These are phyloP conservation scores for Chloromyia formosa DNA, from an alignment of 2,888 invertebrate genomes.

Conservation along the genomic window DNA sequence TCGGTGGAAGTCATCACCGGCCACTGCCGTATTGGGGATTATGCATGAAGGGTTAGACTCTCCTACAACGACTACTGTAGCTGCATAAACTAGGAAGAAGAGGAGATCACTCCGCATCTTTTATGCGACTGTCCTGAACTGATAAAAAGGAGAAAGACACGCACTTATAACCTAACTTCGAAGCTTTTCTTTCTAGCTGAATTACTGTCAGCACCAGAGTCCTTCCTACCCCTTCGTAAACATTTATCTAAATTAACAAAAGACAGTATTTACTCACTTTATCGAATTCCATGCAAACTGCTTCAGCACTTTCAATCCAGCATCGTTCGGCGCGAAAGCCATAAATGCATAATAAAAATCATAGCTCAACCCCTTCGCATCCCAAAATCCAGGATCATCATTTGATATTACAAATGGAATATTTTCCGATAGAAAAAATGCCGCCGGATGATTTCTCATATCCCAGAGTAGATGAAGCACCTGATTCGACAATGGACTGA, in stretches of 20 bases:
- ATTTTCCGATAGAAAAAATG: conserved; percentile 66
- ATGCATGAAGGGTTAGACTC: too few species aligned
- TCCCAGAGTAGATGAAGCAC: conserved; percentile 68
- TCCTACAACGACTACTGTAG: too few species aligned
- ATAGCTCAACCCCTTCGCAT: conserved; percentile 69
- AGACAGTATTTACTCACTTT: conserved; percentile 59
- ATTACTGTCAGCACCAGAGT: too few species aligned
- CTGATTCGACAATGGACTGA: conserved; percentile 63
- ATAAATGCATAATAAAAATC: conserved; percentile 75
- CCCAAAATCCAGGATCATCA: conserved; percentile 75
- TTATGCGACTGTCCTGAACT: too few species aligned
- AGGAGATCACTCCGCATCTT: too few species aligned
- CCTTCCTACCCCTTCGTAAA: too few species aligned
- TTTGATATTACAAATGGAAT: conserved; percentile 71
- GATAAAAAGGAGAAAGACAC: neutral
- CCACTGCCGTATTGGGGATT: too few species aligned
- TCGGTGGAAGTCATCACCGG: neutral
- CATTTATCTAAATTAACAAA: too few species aligned
- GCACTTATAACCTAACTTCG: neutral
- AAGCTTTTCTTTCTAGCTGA: too few species aligned
- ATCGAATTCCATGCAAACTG: conserved; percentile 72
- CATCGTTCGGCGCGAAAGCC: conserved; percentile 69
- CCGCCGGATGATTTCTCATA: conserved; percentile 72
- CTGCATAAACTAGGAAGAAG: neutral
- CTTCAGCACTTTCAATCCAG: conserved; percentile 70